Base-by-base conservation (phyloP, 2,797 vertebrate species). In the Peromyscus eremicus region DNA sequence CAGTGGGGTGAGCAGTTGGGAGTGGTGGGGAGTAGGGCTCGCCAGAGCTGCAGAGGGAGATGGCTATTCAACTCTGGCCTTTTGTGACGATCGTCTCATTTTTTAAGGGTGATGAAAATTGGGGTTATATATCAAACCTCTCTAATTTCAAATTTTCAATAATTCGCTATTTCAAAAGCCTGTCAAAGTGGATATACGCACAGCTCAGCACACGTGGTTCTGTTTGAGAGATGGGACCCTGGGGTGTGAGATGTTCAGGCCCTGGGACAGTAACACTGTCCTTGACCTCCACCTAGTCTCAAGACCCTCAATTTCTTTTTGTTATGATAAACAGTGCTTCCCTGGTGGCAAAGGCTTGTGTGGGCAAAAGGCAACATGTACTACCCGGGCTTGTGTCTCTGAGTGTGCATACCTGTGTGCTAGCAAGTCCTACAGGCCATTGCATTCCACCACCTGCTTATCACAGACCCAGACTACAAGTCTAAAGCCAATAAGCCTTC, bases 41-140 rank as follows among this genome's bases (percentile, higher is more conserved):
- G 80, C 23, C 1, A 1, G 57, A 94, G 7, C 11, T 4, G 70
- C 16, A 11, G 57, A 64, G 16, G 17, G 52, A 79, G 34, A 49
- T n/a, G 13, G 7, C n/a, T 73, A 14, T 32, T 73, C 62, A 89
- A 34, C 13, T 46, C 84, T 43, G 57, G 82, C 40, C 34, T 86
- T 77, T 76, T 40, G 1, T 6, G 5, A 27, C 82, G 73, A 86
- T 57, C 27, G 16, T 70, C 17, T 23, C 1, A 32, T 76, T 84
- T 87, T 80, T 91, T 71, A 55, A 94, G 92, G 71, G 87, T 81
- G n/a, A 25, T 91, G 11, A 86, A 94, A 95, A 86, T 77, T 46
- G 32, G 16, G 9, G 88, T 82, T 86, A 49, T 19, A 37, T 16
- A 25, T 71, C n/a, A 66, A 94, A 37, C 62, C 16, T 86, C 29